phyloP scores from a whole-genome alignment of 23 tunicate species.

The Botrylloides violaceus region DNA sequence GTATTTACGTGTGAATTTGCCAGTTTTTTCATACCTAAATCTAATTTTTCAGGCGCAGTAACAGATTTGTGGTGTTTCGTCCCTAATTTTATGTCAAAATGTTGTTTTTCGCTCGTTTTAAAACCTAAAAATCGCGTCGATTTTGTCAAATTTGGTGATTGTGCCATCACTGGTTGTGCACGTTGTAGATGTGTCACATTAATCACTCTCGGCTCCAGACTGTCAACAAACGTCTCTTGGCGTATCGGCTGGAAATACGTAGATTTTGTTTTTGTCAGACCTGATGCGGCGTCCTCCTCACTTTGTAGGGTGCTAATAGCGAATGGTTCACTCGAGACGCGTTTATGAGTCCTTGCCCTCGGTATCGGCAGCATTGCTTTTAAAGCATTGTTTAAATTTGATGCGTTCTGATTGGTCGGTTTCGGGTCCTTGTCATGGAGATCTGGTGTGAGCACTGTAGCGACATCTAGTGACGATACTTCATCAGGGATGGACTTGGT shows the following conservation, averaged over 20 bases:
- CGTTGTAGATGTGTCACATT: conserved; percentile 49
- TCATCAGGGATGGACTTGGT: not conserved
- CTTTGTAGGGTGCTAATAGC: not conserved
- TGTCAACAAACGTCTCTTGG: conserved; percentile 42
- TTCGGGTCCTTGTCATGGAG: too few relatives aligned
- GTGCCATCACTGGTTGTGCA: conserved; percentile 14
- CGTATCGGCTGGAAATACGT: conserved; percentile 4
- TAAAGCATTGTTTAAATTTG: not conserved
- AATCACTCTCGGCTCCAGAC: conserved; percentile 31
- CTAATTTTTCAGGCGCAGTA: not conserved
- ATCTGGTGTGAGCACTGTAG: too few relatives aligned
- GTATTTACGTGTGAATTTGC: not conserved
- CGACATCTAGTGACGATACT: too few relatives aligned
- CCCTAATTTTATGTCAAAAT: not conserved
- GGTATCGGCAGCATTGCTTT: not conserved
- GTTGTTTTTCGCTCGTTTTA: conserved; percentile 2
- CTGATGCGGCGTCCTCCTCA: not conserved
- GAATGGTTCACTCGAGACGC: conserved; percentile 28
- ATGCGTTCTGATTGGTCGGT: too few relatives aligned
- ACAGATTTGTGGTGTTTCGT: not conserved
- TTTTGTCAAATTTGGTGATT: conserved; percentile 9
- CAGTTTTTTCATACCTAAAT: not conserved
- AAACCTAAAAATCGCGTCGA: conserved; percentile 12
- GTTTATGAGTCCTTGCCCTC: conserved; percentile 7
- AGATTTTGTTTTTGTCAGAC: conserved; percentile 14